These are phyloP conservation scores for Ciconia nigra DNA, from an alignment of 2,797 vertebrate species.

Conservation along the genomic window DNA sequence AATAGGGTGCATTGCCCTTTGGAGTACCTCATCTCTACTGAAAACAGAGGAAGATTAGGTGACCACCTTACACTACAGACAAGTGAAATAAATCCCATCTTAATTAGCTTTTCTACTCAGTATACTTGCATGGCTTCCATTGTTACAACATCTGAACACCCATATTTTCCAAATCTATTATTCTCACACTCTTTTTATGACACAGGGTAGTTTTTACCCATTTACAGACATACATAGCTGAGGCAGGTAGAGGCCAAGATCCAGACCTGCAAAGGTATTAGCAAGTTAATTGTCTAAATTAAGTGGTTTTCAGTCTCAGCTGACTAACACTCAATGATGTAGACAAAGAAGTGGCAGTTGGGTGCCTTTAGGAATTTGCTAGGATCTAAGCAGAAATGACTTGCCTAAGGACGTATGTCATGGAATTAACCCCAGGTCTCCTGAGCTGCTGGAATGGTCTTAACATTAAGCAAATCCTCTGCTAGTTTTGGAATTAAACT, in stretches of 20 bases:
- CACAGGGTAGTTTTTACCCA: background rate
- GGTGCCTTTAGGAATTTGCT: slow-evolving; percentile 19
- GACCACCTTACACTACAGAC: background rate
- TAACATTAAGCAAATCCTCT: slow-evolving; percentile 34
- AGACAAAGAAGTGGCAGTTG: slow-evolving; percentile 14
- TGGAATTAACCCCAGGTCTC: slow-evolving; percentile 36
- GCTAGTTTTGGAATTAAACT: slow-evolving; percentile 13
- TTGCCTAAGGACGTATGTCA: slow-evolving; percentile 1
- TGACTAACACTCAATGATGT: background rate
- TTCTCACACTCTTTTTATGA: background rate
- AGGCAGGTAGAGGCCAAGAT: background rate
- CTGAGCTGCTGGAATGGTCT: slow-evolving; percentile 23
- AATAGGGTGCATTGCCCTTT: background rate
- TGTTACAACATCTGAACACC: background rate
- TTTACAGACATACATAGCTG: background rate
- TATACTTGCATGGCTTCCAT: background rate
- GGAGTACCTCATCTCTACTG: background rate
- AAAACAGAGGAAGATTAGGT: background rate
- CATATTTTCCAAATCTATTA: background rate
- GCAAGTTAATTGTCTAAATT: background rate
- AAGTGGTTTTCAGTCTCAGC: background rate
- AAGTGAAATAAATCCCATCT: background rate
- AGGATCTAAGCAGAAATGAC: slow-evolving; percentile 8
- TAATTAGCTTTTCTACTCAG: background rate
- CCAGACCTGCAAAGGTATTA: background rate